Conservation (phyloP, 2,888 invertebrate species). For the Chloroclysta siterata region DNA sequence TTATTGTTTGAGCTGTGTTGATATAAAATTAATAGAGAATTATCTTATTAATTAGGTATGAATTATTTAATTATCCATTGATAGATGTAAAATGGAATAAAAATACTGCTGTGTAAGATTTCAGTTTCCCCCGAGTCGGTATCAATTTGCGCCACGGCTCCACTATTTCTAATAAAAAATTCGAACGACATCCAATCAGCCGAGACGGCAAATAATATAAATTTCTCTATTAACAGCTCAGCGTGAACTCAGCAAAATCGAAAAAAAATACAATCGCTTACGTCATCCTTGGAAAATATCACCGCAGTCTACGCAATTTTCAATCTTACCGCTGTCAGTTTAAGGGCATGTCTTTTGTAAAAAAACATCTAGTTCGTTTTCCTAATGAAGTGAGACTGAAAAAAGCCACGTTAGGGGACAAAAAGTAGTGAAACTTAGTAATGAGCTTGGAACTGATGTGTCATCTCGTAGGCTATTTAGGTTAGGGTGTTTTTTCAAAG, state of each 20-base stretch:
- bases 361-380: conserved; percentile 29
- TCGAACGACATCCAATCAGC: conserved; percentile 38
- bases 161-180: conserved; percentile 31
- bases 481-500: conserved; percentile 30
- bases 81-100: neutral
- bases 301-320: conserved; percentile 15
- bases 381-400: conserved; percentile 43
- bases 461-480: conserved; percentile 36
- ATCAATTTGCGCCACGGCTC: conserved; percentile 15
- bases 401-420: conserved; percentile 36
- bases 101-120: neutral
- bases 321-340: conserved; percentile 24
- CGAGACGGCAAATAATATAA: conserved; percentile 40
- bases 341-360: conserved; percentile 17
- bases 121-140: conserved; percentile 22
- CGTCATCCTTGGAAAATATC: conserved; percentile 31
- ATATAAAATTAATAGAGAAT: too few species aligned
- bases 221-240: conserved; percentile 28
- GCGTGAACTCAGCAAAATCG: conserved; percentile 29
- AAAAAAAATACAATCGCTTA: conserved; percentile 31
- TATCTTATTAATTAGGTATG: too few species aligned
- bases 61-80: too few species aligned
- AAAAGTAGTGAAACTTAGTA: conserved; percentile 42
- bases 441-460: conserved; percentile 39
- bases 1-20: too few species aligned